A percentile compares a stretch with the other conserved stretches of the same genome.
These are phyloP conservation scores for Drosophila macrospina DNA, from an alignment of 2,888 invertebrate genomes.

Conservation along the genomic window DNA sequence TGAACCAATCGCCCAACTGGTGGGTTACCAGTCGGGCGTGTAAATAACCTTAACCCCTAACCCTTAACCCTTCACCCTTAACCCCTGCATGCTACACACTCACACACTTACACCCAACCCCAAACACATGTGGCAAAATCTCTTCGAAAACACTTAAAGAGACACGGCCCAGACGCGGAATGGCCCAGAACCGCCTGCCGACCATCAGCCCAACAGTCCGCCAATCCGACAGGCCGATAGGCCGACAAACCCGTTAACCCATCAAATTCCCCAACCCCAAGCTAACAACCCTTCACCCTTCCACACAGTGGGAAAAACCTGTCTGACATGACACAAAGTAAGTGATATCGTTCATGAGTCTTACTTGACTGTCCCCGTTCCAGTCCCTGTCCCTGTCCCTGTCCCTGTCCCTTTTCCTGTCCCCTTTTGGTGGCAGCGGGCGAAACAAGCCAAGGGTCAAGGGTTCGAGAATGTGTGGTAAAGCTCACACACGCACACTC, in stretches of 20 bases:
- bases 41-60: conserved; percentile 37
- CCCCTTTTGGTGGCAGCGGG: conserved; percentile 10
- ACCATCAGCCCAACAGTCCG: conserved; percentile 1
- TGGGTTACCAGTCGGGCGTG: conserved; percentile 46
- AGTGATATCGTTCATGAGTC: conserved; percentile 76
- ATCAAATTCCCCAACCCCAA: conserved; percentile 22
- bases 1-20: conserved; percentile 61
- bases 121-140: conserved; percentile 64
- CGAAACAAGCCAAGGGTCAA: conserved; percentile 56
- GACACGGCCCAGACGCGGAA: conserved; percentile 67
- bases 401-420: too few species aligned
- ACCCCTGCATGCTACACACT: neutral
- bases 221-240: conserved; percentile 36
- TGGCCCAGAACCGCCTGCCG: conserved; percentile 14
- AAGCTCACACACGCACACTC: conserved; percentile 38
- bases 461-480: conserved; percentile 48
- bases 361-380: conserved; percentile 31
- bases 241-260: conserved; percentile 27
- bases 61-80: conserved; percentile 22
- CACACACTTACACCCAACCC: neutral
- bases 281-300: conserved; percentile 35
- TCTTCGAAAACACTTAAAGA: conserved; percentile 75
- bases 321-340: conserved; percentile 76
- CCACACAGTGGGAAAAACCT: conserved; percentile 53
- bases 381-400: too few species aligned